Conservation (phyloP, 1,140 invertebrate species). For the Drosophila willistoni region DNA sequence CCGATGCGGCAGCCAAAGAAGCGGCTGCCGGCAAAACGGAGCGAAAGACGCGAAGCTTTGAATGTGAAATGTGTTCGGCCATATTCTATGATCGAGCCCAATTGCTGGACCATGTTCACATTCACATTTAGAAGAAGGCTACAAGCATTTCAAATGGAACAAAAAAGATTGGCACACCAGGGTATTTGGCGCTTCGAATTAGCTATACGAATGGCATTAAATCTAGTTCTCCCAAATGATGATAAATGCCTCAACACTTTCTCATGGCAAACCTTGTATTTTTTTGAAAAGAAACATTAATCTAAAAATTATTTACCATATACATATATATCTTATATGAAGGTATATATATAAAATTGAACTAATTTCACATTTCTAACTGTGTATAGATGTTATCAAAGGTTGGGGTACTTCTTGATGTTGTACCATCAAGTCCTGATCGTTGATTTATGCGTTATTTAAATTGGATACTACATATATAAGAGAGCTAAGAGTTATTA, state of each 20-base stretch:
- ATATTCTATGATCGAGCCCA: slow-evolving; percentile 89
- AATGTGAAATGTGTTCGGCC: slow-evolving; percentile 92
- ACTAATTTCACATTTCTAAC: not conserved
- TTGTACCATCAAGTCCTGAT: slow-evolving; percentile 52
- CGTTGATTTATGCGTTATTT: slow-evolving; percentile 73
- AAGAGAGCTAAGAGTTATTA: slow-evolving; percentile 62
- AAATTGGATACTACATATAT: slow-evolving; percentile 47
- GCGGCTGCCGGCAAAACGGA: slow-evolving; percentile 51
- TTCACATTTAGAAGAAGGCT: slow-evolving; percentile 88
- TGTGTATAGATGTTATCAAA: slow-evolving; percentile 14
- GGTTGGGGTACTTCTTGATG: slow-evolving; percentile 34
- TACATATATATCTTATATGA: slow-evolving; percentile 20
- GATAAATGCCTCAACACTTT: slow-evolving; percentile 9
- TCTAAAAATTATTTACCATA: slow-evolving; percentile 25
- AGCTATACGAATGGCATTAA: not conserved
- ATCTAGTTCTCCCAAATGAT: slow-evolving; percentile 2
- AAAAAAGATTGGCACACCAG: not conserved
- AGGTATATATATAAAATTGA: not conserved
- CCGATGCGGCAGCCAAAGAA: slow-evolving; percentile 65
- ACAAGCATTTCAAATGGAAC: not conserved
- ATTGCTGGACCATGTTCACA: slow-evolving; percentile 89
- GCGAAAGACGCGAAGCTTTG: slow-evolving; percentile 83
- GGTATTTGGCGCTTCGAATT: not conserved
- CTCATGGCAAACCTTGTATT: slow-evolving; percentile 49
- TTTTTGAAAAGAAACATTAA: slow-evolving; percentile 51